Evolutionary conservation across 2,113 vertebrate species (phyloP).

Genomic region (Scortum barcoo): DNA sequence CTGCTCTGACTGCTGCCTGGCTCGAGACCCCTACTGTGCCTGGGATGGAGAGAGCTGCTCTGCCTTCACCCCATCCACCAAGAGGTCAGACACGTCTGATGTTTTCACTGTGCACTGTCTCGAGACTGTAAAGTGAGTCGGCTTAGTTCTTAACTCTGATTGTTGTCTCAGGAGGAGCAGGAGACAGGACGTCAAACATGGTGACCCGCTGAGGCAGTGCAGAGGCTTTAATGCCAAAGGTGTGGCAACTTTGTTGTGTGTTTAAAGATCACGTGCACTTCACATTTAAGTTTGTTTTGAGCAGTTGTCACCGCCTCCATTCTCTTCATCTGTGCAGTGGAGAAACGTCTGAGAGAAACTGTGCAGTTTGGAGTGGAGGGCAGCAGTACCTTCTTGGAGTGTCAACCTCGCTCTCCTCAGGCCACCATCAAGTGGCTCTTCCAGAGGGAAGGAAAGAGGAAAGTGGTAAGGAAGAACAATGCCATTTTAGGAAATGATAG

Average conservation of each 20-base stretch:
- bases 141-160: neutral
- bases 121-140: neutral
- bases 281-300: fast-evolving
- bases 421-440: constrained; percentile 88
- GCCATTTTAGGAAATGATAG: neutral
- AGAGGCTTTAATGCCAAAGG: constrained; percentile 96
- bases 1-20: constrained; percentile 90
- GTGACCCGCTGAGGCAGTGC: constrained; percentile 96
- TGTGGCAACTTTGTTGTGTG: constrained; percentile 57
- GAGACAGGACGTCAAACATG: constrained; percentile 93
- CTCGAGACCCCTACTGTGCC: constrained; percentile 89
- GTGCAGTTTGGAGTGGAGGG: constrained; percentile 90
- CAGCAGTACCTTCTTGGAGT: constrained; percentile 88
- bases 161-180: constrained; percentile 90
- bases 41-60: constrained; percentile 90
- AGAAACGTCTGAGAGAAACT: constrained; percentile 85
- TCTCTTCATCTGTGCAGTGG: constrained; percentile 70
- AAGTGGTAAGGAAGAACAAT: constrained; percentile 80
- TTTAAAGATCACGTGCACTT: neutral
- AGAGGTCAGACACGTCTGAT: constrained; percentile 71
- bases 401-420: constrained; percentile 87
- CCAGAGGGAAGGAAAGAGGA: constrained; percentile 84
- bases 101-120: neutral
- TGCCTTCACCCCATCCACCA: constrained; percentile 86
- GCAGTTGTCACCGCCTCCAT: neutral